Evolutionary conservation across 2,888 invertebrate genomes (phyloP).

Genomic region (Lithophane semibrunnea): DNA sequence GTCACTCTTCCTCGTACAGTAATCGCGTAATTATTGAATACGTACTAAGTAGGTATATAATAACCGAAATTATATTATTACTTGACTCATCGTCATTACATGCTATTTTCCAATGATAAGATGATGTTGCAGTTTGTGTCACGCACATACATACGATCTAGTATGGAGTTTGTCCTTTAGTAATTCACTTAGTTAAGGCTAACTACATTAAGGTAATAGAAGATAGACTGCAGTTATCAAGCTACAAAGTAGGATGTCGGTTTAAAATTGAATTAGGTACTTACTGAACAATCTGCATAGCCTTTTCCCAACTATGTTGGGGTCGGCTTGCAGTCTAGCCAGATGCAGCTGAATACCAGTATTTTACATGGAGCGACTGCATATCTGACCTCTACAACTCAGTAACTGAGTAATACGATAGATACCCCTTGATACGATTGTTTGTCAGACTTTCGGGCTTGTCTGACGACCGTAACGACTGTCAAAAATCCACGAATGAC

Average conservation of each 20-base stretch:
- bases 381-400: too few relatives aligned
- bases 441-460: too few relatives aligned
- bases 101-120: conserved; percentile 8
- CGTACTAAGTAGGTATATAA: not conserved
- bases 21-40: not conserved
- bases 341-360: too few relatives aligned
- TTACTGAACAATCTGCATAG: too few relatives aligned
- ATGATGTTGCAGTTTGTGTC: conserved; percentile 31
- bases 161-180: not conserved
- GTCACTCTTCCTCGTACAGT: too few relatives aligned
- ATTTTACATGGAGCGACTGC: too few relatives aligned
- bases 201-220: conserved; percentile 1
- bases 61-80: not conserved
- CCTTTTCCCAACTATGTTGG: too few relatives aligned
- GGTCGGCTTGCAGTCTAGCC: too few relatives aligned
- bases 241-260: not conserved
- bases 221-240: not conserved
- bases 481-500: too few relatives aligned
- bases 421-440: too few relatives aligned
- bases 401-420: too few relatives aligned
- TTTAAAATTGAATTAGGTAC: conserved; percentile 3
- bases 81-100: conserved; percentile 9
- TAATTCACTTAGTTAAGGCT: not conserved
- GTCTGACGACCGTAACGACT: too few relatives aligned
- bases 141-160: not conserved